These are phyloP conservation scores for Myxocyprinus asiaticus DNA, from an alignment of 2,113 vertebrate species.

Conservation along the genomic window DNA sequence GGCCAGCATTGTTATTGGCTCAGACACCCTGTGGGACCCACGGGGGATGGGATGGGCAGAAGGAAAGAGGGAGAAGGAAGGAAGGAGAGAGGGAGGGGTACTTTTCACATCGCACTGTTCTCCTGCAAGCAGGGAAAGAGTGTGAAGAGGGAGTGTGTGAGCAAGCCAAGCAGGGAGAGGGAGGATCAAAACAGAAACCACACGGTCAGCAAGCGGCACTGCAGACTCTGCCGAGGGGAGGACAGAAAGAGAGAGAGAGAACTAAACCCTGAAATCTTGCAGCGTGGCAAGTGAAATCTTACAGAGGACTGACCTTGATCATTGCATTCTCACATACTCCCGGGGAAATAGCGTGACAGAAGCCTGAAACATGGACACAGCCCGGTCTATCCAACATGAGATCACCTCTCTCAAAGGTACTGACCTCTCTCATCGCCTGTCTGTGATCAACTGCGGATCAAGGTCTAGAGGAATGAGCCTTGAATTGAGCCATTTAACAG, in stretches of 20 bases:
- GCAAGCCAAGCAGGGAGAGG: slow-evolving; percentile 3
- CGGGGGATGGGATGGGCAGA: slow-evolving; percentile 35
- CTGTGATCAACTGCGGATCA: no score
- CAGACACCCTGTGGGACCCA: background rate
- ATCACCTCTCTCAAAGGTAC: slow-evolving; percentile 93
- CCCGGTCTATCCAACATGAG: slow-evolving; percentile 88
- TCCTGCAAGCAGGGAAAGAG: slow-evolving; percentile 35
- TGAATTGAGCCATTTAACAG: no score
- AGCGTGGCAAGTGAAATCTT: slow-evolving; percentile 12
- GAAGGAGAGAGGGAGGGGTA: slow-evolving; percentile 33
- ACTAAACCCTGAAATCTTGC: slow-evolving; percentile 40
- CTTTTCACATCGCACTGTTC: slow-evolving; percentile 19
- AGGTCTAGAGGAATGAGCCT: no score
- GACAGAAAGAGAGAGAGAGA: slow-evolving; percentile 16
- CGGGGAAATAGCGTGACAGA: background rate
- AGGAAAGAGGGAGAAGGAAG: slow-evolving; percentile 11
- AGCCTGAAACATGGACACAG: slow-evolving; percentile 74
- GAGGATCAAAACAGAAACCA: slow-evolving; percentile 60
- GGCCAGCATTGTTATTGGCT: slow-evolving; percentile 38
- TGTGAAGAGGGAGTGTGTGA: slow-evolving; percentile 26
- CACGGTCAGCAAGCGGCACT: slow-evolving; percentile 62
- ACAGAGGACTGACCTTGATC: slow-evolving; percentile 55
- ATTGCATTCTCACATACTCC: slow-evolving; percentile 41
- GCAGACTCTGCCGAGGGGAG: slow-evolving; percentile 24
- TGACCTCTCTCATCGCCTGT: slow-evolving; percentile 6